Conservation (phyloP, 2,888 invertebrate species). For the Trichopoda pennipes region DNA sequence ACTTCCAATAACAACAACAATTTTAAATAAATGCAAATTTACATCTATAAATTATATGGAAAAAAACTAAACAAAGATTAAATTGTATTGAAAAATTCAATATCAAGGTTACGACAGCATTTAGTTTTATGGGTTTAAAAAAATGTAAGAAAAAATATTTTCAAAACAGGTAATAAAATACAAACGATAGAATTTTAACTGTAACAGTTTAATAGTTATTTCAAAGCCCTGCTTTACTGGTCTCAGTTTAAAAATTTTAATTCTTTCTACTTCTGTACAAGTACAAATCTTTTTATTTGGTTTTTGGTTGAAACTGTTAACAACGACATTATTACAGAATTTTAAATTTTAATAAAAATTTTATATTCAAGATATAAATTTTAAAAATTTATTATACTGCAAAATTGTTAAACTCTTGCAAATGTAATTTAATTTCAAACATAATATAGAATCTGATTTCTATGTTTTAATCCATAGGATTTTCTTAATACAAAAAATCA, state of each 20-base stretch:
- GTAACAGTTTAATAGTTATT: background rate
- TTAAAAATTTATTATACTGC: too few species aligned
- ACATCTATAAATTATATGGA: slow-evolving; percentile 18
- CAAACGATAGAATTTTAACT: background rate
- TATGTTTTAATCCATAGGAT: too few species aligned
- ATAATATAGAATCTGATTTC: too few species aligned
- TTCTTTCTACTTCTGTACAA: background rate
- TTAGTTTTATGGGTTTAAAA: slow-evolving; percentile 4
- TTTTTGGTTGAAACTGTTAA: too few species aligned
- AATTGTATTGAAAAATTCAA: slow-evolving; percentile 36
- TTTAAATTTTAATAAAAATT: too few species aligned
- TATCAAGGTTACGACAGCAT: slow-evolving; percentile 51
- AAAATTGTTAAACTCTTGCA: too few species aligned
- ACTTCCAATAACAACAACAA: background rate
- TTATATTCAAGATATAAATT: too few species aligned
- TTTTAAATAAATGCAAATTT: background rate
- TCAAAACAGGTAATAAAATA: slow-evolving; percentile 33
- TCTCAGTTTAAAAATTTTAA: background rate
- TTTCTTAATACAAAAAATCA: too few species aligned
- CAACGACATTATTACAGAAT: too few species aligned
- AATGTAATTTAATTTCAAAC: too few species aligned
- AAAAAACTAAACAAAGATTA: slow-evolving; percentile 6
- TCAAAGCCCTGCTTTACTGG: background rate
- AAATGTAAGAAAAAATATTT: background rate
- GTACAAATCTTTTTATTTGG: background rate